These are phyloP conservation scores for Acanthochromis polyacanthus DNA, from an alignment of 2,113 vertebrate genomes.

Conservation along the genomic window DNA sequence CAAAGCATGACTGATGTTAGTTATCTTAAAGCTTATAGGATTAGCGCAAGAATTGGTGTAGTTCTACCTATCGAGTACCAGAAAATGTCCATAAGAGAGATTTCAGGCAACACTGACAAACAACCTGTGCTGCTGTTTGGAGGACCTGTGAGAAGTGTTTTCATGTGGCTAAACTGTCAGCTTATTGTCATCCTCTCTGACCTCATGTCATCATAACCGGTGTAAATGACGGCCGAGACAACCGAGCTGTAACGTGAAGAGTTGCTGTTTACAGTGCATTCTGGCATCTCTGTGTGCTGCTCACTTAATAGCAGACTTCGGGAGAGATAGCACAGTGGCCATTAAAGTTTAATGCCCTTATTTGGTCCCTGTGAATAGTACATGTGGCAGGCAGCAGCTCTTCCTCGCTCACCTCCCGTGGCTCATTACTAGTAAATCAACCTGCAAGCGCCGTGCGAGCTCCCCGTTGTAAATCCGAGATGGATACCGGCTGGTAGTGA, in stretches of 20 bases:
- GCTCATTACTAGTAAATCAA: constrained; percentile 66
- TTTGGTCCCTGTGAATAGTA: constrained; percentile 59
- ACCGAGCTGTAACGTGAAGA: background rate
- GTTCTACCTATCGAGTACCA: no score
- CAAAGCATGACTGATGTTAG: no score
- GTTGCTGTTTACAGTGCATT: constrained; percentile 32
- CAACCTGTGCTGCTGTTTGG: no score
- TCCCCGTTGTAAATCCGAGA: constrained; percentile 44
- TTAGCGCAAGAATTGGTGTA: no score
- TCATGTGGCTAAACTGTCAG: background rate
- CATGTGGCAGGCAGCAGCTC: constrained; percentile 43
- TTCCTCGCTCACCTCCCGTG: constrained; percentile 35
- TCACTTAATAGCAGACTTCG: constrained; percentile 40
- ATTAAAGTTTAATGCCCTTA: constrained; percentile 68
- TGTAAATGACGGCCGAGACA: no score
- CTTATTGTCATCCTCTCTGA: background rate
- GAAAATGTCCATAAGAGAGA: no score
- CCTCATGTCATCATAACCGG: no score
- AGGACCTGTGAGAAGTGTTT: background rate
- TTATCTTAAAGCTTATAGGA: no score
- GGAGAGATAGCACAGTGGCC: constrained; percentile 25
- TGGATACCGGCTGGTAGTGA: constrained; percentile 42
- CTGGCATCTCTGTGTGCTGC: constrained; percentile 15
- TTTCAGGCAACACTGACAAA: no score
- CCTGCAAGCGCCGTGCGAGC: constrained; percentile 23